A percentile compares a stretch with the other conserved stretches of the same genome.
Conservation (phyloP, 1,140 invertebrate genomes). For the Drosophila seguyi region DNA sequence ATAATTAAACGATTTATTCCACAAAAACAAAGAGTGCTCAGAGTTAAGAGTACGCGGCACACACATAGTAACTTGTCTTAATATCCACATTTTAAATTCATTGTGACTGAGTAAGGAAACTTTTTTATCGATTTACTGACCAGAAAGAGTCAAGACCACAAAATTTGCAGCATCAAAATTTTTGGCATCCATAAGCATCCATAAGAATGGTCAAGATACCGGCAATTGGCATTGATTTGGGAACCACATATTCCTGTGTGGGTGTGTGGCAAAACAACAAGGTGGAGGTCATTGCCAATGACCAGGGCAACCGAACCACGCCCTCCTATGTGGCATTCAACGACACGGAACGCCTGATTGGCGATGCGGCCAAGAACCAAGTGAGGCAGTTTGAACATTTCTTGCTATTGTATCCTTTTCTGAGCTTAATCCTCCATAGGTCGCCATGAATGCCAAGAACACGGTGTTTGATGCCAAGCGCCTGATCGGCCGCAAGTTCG, state of each 20-base stretch:
- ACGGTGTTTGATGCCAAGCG: constrained; percentile 94
- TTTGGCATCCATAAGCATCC: not conserved
- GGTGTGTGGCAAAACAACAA: constrained; percentile 94
- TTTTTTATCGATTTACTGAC: constrained; percentile 15
- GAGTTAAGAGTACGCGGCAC: constrained; percentile 33
- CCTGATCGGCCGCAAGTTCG: constrained; percentile 91
- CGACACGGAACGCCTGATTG: constrained; percentile 88
- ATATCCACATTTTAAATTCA: constrained; percentile 15
- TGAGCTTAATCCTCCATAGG: constrained; percentile 70
- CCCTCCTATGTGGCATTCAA: constrained; percentile 96
- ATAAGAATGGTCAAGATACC: constrained; percentile 85
- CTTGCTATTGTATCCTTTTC: too few relatives aligned
- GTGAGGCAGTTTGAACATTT: constrained; percentile 44
- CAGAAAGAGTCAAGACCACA: constrained; percentile 25
- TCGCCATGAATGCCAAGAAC: constrained; percentile 93
- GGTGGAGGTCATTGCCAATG: constrained; percentile 97
- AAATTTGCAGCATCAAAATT: constrained; percentile 13
- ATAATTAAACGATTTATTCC: constrained; percentile 21
- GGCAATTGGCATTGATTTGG: constrained; percentile 92
- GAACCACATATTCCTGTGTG: constrained; percentile 93
- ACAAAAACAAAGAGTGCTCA: constrained; percentile 21
- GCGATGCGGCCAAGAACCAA: constrained; percentile 86
- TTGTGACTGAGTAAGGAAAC: not conserved
- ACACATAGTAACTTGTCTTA: constrained; percentile 8
- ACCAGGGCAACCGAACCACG: constrained; percentile 96